Evolutionary conservation across 2,888 invertebrate species (phyloP).

Genomic region (Helobdella robusta): DNA sequence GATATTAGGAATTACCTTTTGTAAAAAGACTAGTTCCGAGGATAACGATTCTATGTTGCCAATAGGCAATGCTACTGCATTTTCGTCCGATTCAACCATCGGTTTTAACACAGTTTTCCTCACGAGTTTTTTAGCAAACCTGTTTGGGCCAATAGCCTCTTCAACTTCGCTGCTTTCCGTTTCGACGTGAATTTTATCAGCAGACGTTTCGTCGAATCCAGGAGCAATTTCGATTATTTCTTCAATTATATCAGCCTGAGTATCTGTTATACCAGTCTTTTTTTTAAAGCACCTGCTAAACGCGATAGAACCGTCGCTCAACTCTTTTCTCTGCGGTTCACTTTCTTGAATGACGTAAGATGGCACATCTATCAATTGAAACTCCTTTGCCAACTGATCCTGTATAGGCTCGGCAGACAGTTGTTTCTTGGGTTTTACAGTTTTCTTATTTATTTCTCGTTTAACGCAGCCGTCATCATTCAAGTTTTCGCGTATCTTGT

Average conservation of each 20-base stretch:
- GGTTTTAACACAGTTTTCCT: slow-evolving; percentile 19
- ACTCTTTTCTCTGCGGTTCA: background rate
- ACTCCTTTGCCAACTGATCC: slow-evolving; percentile 2
- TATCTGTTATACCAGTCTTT: background rate
- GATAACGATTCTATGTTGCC: too few species aligned
- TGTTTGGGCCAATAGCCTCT: background rate
- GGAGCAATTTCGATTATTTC: slow-evolving; percentile 10
- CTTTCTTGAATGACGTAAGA: background rate
- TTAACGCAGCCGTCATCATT: background rate
- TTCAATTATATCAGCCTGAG: slow-evolving; percentile 6
- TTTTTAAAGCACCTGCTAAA: slow-evolving; percentile 7
- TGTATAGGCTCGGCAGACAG: background rate
- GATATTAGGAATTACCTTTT: background rate
- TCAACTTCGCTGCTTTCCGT: slow-evolving; percentile 4
- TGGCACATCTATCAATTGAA: slow-evolving; percentile 7
- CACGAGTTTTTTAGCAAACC: background rate
- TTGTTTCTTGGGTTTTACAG: background rate
- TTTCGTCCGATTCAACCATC: too few species aligned
- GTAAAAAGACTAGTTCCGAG: background rate
- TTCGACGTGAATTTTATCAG: background rate
- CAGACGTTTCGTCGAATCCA: background rate
- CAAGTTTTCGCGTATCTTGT: slow-evolving; percentile 7
- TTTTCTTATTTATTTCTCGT: background rate
- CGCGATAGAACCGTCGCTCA: background rate
- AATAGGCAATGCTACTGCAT: too few species aligned